A percentile compares a stretch with the other conserved stretches of the same genome.
Evolutionary conservation across 2,797 vertebrate genomes (phyloP).

Genomic region (Chlorospingus semifuscus): DNA sequence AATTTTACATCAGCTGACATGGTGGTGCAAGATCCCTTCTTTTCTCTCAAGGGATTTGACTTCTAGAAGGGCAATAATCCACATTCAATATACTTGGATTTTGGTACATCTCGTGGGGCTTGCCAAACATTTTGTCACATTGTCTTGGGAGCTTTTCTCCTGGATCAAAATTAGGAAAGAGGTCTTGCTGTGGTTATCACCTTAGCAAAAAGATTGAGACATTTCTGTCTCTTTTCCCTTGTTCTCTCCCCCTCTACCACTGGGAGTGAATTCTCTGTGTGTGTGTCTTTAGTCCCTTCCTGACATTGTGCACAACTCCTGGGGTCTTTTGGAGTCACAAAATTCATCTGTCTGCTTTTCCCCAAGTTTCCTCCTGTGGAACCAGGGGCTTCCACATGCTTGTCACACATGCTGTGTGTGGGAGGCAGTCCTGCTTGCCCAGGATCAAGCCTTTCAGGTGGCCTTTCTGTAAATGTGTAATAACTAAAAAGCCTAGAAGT

Average conservation of each 20-base stretch:
- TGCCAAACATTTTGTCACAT: not conserved
- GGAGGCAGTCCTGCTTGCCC: not conserved
- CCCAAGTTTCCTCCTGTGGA: not conserved
- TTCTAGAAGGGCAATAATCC: not conserved
- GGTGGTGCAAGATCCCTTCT: not conserved
- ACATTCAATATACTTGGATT: not conserved
- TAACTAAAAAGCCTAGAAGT: not conserved
- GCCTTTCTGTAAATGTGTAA: not conserved
- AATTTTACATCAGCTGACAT: not conserved
- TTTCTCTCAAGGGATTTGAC: not conserved
- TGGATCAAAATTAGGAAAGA: not conserved
- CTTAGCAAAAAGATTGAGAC: not conserved
- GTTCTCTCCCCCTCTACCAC: rapidly evolving
- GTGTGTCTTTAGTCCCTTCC: not conserved
- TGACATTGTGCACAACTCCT: not conserved
- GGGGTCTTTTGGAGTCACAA: not conserved
- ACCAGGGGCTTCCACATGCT: not conserved
- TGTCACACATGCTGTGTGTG: not conserved
- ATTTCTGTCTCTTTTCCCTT: not conserved
- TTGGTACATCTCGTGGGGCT: not conserved
- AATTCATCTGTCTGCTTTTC: not conserved
- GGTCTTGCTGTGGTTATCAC: not conserved
- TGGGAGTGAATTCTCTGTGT: not conserved
- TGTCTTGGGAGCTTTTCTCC: not conserved
- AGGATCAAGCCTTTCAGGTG: not conserved